phyloP scores from a whole-genome alignment of 2,113 vertebrate genomes.

The Nerophis ophidion region DNA sequence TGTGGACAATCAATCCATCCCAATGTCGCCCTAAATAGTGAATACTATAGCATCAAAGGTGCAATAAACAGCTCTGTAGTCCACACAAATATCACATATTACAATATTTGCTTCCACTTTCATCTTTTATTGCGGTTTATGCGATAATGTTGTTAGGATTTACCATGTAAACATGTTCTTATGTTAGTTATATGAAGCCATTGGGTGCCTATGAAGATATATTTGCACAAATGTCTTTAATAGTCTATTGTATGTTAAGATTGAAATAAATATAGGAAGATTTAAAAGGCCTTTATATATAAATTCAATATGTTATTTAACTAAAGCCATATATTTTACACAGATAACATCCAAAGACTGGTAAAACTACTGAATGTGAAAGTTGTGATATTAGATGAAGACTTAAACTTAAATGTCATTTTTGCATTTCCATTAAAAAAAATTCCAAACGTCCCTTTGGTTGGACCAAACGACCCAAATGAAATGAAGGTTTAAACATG shows the following conservation, averaged over 20 bases:
- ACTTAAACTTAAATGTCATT: conserved; percentile 1
- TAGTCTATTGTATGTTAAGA: not conserved
- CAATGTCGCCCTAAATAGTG: conserved; percentile 47
- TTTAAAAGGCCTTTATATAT: not conserved
- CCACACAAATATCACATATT: not conserved
- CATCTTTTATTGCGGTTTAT: conserved; percentile 47
- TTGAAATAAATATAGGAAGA: not conserved
- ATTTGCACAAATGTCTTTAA: conserved; percentile 31
- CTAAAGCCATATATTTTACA: conserved; percentile 52
- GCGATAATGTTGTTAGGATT: conserved; percentile 54
- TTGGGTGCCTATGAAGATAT: conserved; percentile 35
- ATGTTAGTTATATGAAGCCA: conserved; percentile 8
- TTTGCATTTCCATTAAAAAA: conserved; percentile 22
- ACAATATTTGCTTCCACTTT: not conserved
- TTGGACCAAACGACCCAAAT: not conserved
- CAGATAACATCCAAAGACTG: conserved; percentile 43
- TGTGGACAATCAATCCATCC: not conserved
- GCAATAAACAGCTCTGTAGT: conserved; percentile 44
- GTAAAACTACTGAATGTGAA: conserved; percentile 57
- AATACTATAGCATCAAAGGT: conserved; percentile 25
- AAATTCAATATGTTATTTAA: not conserved
- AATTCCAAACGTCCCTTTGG: not conserved
- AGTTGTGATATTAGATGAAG: conserved; percentile 10
- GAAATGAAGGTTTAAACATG: not conserved
- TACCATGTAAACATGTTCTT: conserved; percentile 62